These are phyloP conservation scores for Synodontis membranacea DNA, from an alignment of 2,113 vertebrate genomes.

Conservation along the genomic window DNA sequence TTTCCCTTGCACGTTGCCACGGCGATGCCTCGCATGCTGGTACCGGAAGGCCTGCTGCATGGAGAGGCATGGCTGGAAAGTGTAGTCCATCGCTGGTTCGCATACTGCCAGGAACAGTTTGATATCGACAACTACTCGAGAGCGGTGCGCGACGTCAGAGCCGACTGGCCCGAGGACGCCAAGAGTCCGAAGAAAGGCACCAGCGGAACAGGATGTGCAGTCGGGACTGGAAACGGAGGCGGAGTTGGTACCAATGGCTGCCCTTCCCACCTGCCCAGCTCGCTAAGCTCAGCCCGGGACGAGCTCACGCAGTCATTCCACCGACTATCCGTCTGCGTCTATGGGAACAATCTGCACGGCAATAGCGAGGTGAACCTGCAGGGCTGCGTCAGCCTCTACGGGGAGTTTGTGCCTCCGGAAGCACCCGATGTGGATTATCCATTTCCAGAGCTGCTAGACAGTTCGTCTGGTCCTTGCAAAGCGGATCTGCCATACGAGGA, in stretches of 20 bases:
- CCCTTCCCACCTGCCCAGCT: slow-evolving; percentile 81
- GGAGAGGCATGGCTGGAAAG: slow-evolving; percentile 88
- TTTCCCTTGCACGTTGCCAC: slow-evolving; percentile 86
- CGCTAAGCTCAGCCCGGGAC: slow-evolving; percentile 89
- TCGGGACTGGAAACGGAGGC: slow-evolving; percentile 58
- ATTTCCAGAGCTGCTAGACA: slow-evolving; percentile 82
- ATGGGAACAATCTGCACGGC: slow-evolving; percentile 92
- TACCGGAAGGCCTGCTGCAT: slow-evolving; percentile 87
- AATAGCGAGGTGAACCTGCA: slow-evolving; percentile 97
- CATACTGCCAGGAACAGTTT: slow-evolving; percentile 92
- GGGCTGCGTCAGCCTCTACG: slow-evolving; percentile 86
- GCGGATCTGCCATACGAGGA: slow-evolving; percentile 92
- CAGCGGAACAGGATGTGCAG: slow-evolving; percentile 53
- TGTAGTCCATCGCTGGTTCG: slow-evolving; percentile 91
- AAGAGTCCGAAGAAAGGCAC: slow-evolving; percentile 86
- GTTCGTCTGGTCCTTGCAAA: slow-evolving; percentile 67
- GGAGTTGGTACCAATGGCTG: slow-evolving; percentile 71
- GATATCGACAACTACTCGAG: slow-evolving; percentile 96
- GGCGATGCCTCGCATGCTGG: slow-evolving; percentile 80
- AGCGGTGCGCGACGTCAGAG: slow-evolving; percentile 88
- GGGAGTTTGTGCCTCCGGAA: slow-evolving; percentile 86
- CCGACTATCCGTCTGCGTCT: slow-evolving; percentile 93
- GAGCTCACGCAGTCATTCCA: slow-evolving; percentile 98
- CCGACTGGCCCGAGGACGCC: slow-evolving; percentile 90
- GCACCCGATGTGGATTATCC: slow-evolving; percentile 83